Conservation (phyloP, 2,888 invertebrate species). For the Strigamia maritima region DNA sequence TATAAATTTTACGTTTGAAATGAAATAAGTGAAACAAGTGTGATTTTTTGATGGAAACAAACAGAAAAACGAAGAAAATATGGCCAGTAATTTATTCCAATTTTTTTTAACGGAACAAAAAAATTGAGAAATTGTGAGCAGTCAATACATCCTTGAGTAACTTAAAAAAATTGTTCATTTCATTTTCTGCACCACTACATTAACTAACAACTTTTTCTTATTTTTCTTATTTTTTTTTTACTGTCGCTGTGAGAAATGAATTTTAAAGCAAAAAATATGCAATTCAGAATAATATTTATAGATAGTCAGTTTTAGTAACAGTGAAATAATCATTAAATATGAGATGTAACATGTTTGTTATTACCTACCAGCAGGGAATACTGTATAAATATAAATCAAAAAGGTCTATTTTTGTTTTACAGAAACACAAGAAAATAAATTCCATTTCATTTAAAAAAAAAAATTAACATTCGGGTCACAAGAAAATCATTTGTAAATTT, state of each 20-base stretch:
- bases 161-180: neutral
- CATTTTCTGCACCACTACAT: neutral
- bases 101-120: neutral
- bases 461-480: neutral
- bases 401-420: neutral
- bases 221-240: neutral
- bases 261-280: neutral
- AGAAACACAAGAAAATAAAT: neutral
- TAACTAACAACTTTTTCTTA: neutral
- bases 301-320: too few relatives aligned
- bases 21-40: constrained; percentile 16
- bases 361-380: too few relatives aligned
- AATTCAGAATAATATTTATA: too few relatives aligned
- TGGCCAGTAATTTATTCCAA: constrained; percentile 15
- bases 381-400: neutral
- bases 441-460: neutral
- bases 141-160: neutral
- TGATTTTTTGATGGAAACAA: constrained; percentile 25
- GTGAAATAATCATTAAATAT: too few relatives aligned
- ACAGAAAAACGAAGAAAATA: neutral
- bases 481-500: neutral
- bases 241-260: neutral
- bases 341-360: too few relatives aligned
- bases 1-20: constrained; percentile 18
- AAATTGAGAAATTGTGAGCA: constrained; percentile 5